Conservation (phyloP, 2,113 vertebrate species). For the Rhynchomys soricoides region DNA sequence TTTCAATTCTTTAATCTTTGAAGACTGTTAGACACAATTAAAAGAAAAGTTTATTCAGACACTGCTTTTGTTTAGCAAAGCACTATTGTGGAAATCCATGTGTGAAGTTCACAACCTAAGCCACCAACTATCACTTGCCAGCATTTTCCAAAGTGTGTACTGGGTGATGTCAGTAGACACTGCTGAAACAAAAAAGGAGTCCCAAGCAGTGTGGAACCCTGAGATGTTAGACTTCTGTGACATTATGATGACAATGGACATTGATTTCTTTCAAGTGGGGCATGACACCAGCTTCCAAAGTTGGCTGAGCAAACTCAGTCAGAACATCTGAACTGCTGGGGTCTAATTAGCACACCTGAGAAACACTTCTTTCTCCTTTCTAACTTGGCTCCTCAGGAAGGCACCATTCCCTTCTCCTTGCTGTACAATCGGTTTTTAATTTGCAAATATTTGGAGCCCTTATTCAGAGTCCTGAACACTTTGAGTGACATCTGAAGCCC, state of each 20-base stretch:
- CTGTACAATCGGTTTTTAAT: constrained; percentile 23
- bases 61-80: not conserved
- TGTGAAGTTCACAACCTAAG: constrained; percentile 6
- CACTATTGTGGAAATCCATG: not conserved
- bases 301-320: constrained; percentile 5
- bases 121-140: constrained; percentile 1
- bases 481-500: not conserved
- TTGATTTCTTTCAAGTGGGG: not conserved
- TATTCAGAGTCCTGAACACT: not conserved
- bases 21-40: not conserved
- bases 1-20: constrained; percentile 50
- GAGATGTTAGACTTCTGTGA: constrained; percentile 2
- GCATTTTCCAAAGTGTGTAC: not conserved
- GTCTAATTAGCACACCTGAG: not conserved
- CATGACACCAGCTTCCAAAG: not conserved
- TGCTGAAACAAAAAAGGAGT: not conserved
- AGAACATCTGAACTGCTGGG: not conserved
- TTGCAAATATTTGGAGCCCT: not conserved
- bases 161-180: not conserved
- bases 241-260: not conserved
- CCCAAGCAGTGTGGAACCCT: not conserved
- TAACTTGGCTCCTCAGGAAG: not conserved
- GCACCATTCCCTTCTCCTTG: not conserved
- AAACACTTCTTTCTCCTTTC: not conserved
- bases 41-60: constrained; percentile 12